Conservation (phyloP, 1,140 invertebrate genomes). For the Ruditapes philippinarum region DNA sequence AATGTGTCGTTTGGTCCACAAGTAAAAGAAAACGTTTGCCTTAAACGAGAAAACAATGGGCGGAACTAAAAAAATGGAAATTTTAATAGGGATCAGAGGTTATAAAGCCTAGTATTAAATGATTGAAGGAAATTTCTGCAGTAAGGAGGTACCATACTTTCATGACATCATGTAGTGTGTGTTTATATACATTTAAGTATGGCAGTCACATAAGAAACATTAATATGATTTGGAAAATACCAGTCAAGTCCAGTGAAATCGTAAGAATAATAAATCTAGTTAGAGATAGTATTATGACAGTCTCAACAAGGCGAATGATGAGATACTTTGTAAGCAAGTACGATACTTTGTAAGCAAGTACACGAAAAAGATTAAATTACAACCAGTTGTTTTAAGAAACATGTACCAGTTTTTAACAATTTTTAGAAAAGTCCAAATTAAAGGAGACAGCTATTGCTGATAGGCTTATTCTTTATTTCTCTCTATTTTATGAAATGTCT, state of each 20-base stretch:
- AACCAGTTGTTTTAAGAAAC: neutral
- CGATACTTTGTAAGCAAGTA: conserved; percentile 48
- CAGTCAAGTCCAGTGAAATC: neutral
- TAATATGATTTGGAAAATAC: conserved; percentile 32
- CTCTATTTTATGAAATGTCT: too few species aligned
- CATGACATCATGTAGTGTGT: neutral
- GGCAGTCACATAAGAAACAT: neutral
- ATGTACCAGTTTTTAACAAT: conserved; percentile 4
- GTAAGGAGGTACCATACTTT: neutral
- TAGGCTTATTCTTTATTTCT: too few species aligned
- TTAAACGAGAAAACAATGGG: neutral
- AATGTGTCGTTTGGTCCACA: neutral
- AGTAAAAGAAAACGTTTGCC: neutral
- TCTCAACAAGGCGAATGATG: conserved; percentile 47
- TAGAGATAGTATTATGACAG: conserved; percentile 8
- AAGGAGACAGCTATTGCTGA: conserved; percentile 15
- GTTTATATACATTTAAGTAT: neutral
- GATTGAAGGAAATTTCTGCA: neutral
- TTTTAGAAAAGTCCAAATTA: neutral
- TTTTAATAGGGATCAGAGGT: neutral
- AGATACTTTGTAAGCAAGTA: conserved; percentile 53
- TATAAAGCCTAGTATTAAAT: neutral
- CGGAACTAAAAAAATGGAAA: neutral
- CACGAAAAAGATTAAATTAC: neutral
- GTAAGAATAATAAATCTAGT: neutral